phyloP scores from a whole-genome alignment of 2,113 vertebrate genomes.

The Leucosticte australis region DNA sequence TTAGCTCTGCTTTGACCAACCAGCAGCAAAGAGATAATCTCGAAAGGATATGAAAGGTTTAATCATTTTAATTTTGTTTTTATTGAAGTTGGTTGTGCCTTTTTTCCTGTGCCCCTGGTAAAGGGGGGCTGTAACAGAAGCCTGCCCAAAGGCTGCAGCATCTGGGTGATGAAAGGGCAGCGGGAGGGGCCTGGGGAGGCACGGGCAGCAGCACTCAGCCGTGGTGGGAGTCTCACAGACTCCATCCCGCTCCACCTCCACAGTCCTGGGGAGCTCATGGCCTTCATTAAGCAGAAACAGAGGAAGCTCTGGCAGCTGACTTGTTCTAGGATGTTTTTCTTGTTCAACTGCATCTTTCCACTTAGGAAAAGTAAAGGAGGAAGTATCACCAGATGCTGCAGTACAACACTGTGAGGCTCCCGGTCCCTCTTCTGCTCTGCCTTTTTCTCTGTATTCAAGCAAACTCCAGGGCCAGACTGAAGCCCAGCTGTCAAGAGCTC shows the following conservation, averaged over 20 bases:
- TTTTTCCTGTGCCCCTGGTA: slow-evolving; percentile 17
- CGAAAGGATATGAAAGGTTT: slow-evolving; percentile 75
- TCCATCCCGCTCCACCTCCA: neutral
- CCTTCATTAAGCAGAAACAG: slow-evolving; percentile 50
- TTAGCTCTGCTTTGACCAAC: slow-evolving; percentile 53
- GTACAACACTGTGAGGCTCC: neutral
- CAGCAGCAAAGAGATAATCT: slow-evolving; percentile 63
- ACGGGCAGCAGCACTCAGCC: slow-evolving; percentile 30
- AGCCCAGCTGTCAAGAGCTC: neutral
- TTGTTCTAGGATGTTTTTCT: slow-evolving; percentile 14
- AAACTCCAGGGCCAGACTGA: neutral
- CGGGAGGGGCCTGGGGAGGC: neutral
- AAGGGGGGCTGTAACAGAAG: slow-evolving; percentile 11
- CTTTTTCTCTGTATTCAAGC: neutral
- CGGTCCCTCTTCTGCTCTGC: neutral
- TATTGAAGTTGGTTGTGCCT: slow-evolving; percentile 70
- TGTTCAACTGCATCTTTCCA: slow-evolving; percentile 12
- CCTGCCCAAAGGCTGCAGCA: slow-evolving; percentile 17
- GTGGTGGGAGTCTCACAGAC: slow-evolving; percentile 78
- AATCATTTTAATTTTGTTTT: slow-evolving; percentile 77
- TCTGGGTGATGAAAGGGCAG: neutral
- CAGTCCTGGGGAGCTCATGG: slow-evolving; percentile 27
- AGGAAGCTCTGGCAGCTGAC: slow-evolving; percentile 15
- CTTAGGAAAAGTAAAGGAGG: neutral
- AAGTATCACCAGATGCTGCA: slow-evolving; percentile 16